Percentiles rank a stretch among this genome's conserved stretches.
These are phyloP conservation scores for Copidosoma aretas DNA, from an alignment of 2,888 invertebrate species.

Conservation along the genomic window DNA sequence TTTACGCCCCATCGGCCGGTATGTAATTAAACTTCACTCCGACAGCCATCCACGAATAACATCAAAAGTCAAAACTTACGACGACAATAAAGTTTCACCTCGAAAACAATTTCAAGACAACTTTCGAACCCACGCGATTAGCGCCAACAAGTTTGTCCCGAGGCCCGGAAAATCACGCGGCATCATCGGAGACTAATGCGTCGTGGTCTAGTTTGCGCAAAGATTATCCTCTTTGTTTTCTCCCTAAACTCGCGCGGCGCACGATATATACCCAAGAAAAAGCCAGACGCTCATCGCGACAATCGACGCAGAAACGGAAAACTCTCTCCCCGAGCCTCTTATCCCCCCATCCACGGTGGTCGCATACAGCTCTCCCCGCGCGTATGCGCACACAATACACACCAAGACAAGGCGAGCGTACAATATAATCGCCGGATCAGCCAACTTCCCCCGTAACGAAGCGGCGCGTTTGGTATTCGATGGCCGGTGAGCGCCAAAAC, in stretches of 20 bases:
- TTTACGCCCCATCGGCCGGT: too few relatives aligned
- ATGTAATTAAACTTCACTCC: too few relatives aligned
- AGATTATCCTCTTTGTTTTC: constrained; percentile 24
- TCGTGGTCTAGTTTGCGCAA: constrained; percentile 30
- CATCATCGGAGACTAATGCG: background rate
- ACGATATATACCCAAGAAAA: background rate
- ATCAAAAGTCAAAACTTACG: too few relatives aligned
- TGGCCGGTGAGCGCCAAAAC: background rate
- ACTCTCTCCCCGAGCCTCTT: too few relatives aligned
- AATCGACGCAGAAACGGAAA: constrained; percentile 8
- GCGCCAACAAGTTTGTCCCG: background rate
- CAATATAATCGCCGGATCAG: background rate
- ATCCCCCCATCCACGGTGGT: too few relatives aligned
- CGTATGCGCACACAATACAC: too few relatives aligned
- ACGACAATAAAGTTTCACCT: too few relatives aligned
- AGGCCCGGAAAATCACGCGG: background rate
- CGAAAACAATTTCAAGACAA: too few relatives aligned
- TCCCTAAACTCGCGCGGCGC: background rate
- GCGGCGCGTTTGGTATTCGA: constrained; percentile 15
- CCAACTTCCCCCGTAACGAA: constrained; percentile 7
- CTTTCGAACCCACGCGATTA: background rate
- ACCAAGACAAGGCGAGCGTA: too few relatives aligned
- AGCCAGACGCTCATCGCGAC: background rate
- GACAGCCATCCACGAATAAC: too few relatives aligned
- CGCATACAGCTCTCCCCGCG: too few relatives aligned